phyloP scores from a whole-genome alignment of 2,888 invertebrate species.

The Cataglyphis rosenhaueri region DNA sequence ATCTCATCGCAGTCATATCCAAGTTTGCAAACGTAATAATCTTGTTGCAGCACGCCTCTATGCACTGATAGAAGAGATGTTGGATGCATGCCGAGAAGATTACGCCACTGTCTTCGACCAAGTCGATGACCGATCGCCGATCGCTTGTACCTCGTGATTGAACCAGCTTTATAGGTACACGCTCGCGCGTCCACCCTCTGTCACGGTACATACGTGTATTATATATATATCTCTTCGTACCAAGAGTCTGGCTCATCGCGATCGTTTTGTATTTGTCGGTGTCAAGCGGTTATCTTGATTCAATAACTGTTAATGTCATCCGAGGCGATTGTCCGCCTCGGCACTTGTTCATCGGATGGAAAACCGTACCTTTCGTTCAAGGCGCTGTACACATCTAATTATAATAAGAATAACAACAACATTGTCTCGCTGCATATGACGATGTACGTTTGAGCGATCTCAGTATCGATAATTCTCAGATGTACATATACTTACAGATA shows the following conservation, averaged over 20 bases:
- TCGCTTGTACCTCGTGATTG: conserved; percentile 77
- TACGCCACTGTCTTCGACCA: conserved; percentile 72
- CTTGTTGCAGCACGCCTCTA: conserved; percentile 49
- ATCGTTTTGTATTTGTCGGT: conserved; percentile 71
- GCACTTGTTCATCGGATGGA: conserved; percentile 53
- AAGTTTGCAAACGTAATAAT: conserved; percentile 47
- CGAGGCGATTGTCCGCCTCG: conserved; percentile 51
- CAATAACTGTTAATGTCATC: conserved; percentile 81
- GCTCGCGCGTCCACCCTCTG: conserved; percentile 68
- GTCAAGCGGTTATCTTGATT: conserved; percentile 78
- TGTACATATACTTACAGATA: not conserved
- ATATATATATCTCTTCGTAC: conserved; percentile 69
- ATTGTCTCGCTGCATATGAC: conserved; percentile 49
- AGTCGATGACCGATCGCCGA: conserved; percentile 64
- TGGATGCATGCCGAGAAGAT: conserved; percentile 57
- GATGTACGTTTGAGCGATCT: conserved; percentile 36
- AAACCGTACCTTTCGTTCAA: conserved; percentile 43
- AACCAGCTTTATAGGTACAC: conserved; percentile 67
- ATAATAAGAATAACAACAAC: conserved; percentile 54
- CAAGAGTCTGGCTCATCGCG: conserved; percentile 69
- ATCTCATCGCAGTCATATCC: conserved; percentile 26
- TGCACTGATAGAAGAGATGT: conserved; percentile 49
- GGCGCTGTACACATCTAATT: conserved; percentile 49
- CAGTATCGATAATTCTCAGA: conserved; percentile 38
- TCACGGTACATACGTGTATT: conserved; percentile 60